Evolutionary conservation across 2,113 vertebrate genomes (phyloP), one percentile per base, ranked within the genome.

Genomic region (Acrocephalus arundinaceus): DNA sequence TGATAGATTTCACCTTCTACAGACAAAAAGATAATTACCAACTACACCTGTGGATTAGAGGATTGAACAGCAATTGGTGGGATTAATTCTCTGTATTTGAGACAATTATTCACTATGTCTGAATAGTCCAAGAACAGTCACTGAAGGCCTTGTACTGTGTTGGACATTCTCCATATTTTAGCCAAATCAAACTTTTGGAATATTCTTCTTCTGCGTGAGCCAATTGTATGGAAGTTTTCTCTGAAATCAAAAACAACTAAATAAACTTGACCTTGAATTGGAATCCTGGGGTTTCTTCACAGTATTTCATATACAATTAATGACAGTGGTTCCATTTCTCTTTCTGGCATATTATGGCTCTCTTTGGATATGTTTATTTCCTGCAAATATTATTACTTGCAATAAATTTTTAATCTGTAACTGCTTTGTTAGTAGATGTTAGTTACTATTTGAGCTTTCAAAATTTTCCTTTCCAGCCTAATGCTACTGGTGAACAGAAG

Each of bases 401-500:
- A 67, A 9, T 74, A 24, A 73, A 9, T 71, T 78, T 87, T 78
- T 51, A 54, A 55, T 21, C 18, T 72, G 7, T 70, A 62, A 37
- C 51, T 89, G 24, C 23, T 72, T 19, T 59, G 5, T 75, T 84
- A 75, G 37, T 75, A 46, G 31, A 75, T 62, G 2, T 37, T 91
- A 48, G 24, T 43, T 96, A 37, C 19, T 65, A 17, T 74, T 90
- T 79, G 28, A 66, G 14, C 35, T 87, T 95, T 93, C 70, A 85
- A 90, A 81, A 16, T 94, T 75, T 92, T 46, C 95, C 30, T 97
- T 97, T 97, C 67, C 93, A 98, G 98, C 98, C 97, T 67, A 98
- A 93, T 17, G 97, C 97, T 67, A 98, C 98, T 5, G 98, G 98
- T 18, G 98, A 98, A 63, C 98, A 98, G 93, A 98, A 98, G 94